Percentiles rank a stretch among this genome's conserved stretches.
phyloP scores from a whole-genome alignment of 2,797 vertebrate genomes.

The Serranus cabrilla region DNA sequence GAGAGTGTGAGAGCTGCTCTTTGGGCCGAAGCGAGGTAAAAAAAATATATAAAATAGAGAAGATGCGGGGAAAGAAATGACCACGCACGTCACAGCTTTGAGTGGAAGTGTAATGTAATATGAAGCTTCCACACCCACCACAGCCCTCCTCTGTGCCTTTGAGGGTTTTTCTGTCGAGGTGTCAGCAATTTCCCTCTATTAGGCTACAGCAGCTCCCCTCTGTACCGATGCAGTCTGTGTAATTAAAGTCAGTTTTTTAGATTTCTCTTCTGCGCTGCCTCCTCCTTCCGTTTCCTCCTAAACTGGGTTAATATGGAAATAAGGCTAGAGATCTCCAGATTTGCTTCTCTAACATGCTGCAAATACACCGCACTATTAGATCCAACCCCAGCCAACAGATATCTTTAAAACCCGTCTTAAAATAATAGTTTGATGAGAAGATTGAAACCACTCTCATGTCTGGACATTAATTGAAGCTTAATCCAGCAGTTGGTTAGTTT shows the following conservation, averaged over 20 bases:
- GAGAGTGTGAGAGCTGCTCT: constrained; percentile 9
- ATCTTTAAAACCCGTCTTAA: background rate
- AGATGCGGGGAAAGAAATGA: constrained; percentile 36
- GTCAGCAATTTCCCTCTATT: constrained; percentile 73
- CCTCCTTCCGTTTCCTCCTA: constrained; percentile 32
- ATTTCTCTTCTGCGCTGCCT: constrained; percentile 23
- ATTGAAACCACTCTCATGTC: background rate
- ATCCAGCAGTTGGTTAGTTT: background rate
- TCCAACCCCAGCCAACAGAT: background rate
- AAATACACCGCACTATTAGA: constrained; percentile 3
- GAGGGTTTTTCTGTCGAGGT: constrained; percentile 52
- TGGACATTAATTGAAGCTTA: background rate
- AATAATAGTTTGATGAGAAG: background rate
- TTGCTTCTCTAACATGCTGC: constrained; percentile 31
- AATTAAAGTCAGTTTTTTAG: constrained; percentile 66
- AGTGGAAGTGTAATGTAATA: constrained; percentile 38
- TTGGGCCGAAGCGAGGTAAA: background rate
- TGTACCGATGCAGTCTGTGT: constrained; percentile 42
- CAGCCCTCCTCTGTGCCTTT: constrained; percentile 42
- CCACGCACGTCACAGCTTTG: constrained; percentile 19
- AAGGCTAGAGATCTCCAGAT: constrained; percentile 37
- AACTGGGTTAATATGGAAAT: constrained; percentile 77
- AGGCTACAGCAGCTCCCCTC: constrained; percentile 47
- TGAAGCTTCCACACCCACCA: constrained; percentile 28
- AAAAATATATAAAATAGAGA: constrained; percentile 20